Evolutionary conservation across 2,113 vertebrate genomes (phyloP), one percentile per base, ranked within the genome.

Genomic region (Phalacrocorax pelagicus): DNA sequence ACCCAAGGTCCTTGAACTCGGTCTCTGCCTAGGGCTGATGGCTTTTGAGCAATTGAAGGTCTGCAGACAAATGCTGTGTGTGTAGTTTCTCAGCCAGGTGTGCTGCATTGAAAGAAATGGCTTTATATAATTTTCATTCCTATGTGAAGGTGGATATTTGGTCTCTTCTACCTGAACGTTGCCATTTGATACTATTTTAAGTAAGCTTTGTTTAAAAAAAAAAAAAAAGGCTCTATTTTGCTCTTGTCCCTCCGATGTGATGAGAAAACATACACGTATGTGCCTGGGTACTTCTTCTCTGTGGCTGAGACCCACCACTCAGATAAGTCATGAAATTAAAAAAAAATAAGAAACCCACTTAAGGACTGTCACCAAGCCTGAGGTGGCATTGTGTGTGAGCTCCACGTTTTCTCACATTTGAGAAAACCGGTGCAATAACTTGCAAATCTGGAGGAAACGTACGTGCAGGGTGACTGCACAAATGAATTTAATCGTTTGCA

Each of bases 401-500:
- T 79, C 36, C 44, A 5, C 1, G 6, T 55, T 46, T 72, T 42
- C 92, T 94, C 72, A 23, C 36, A 5, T 34, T 57, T 19, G 71
- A 32, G 88, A 61, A 88, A 85, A 73, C 71, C 63, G 81, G 59
- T 42, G 16, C 69, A 19, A 16, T 34, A 79, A n/a, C 90, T 86
- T 12, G 3, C 38, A 6, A 30, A 67, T 91, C 77, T 84, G 94
- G 54, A 47, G 42, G 91, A 59, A 52, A 34, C 1, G 11, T 59
- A 30, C 2, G 21, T 69, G 85, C 83, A 86, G 77, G 88, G 72
- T 88, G 91, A 52, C 46, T 89, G 95, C 95, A 91, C 89, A 94
- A 91, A 93, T 30, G 63, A 75, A 88, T 90, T 27, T 83, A 93
- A 92, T 93, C 8, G 1, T 58, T 94, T 92, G 96, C 95, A 92